Evolutionary conservation across 2,797 vertebrate species (phyloP), one percentile per base, ranked within the genome.

Genomic region (Lutjanus campechanus): DNA sequence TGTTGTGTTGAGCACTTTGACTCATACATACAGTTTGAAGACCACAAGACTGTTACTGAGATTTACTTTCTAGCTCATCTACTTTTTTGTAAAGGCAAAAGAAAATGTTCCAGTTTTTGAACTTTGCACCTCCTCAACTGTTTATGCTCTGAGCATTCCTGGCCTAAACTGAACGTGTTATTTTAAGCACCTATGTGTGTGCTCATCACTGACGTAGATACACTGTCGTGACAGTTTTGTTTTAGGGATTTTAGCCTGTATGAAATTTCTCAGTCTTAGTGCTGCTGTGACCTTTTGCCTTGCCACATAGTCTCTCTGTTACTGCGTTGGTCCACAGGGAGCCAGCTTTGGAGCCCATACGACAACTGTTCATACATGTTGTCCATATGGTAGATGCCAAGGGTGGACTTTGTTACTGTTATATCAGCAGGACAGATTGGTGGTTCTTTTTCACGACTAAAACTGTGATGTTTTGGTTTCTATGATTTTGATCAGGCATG

Each of bases 151-250:
- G 2, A 84, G 58, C 62, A 10, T 67, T 69, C 58, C 54, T 41
- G 47, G 79, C 41, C 51, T 85, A 29, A 82, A 44, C 44, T 58
- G 22, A 10, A 29, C 7, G 70, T 85, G 81, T 71, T 85, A 79
- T 84, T 80, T 80, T 84, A 72, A 68, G 61, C 68, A 79, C 65
- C 51, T 66, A 41, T n/a, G 75, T 55, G 49, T 73, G 36, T 8
- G 36, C 19, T 58, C 50, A 47, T 63, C 50, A 49, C 63, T 81
- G 75, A 81, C 29, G 66, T 64, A 84, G 55, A 63, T 29, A 44
- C 64, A 74, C 59, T 12, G 53, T 56, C 43, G 46, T 68, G 51
- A 77, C 76, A 60, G 25, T 73, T 43, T 62, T 85, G 72, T 61
- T 79, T 75, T 69, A 22, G 29, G 46, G 43, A 58, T 29, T 69